Conservation (phyloP, 2,797 vertebrate genomes). For the Cheirogaleus major region DNA sequence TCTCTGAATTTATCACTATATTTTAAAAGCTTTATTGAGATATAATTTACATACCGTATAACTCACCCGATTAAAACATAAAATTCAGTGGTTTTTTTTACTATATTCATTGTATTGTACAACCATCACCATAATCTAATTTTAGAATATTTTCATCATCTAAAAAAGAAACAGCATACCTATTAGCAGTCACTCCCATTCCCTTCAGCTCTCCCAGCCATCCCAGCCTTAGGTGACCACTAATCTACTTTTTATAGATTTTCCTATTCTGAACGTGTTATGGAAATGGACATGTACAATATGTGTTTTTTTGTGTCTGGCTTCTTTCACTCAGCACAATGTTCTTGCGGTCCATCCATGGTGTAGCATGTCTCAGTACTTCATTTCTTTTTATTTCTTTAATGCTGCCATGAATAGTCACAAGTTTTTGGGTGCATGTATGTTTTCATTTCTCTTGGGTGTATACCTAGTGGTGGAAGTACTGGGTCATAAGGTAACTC, state of each 20-base stretch:
- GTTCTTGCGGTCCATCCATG: background rate
- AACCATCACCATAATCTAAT: conserved; percentile 25
- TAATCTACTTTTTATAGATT: conserved; percentile 8
- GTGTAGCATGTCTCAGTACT: background rate
- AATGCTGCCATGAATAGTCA: background rate
- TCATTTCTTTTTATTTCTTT: background rate
- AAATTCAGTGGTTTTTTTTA: conserved; percentile 15
- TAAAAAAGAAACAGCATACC: background rate
- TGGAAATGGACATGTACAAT: background rate
- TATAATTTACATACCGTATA: background rate
- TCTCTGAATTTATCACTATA: background rate
- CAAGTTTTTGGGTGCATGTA: background rate
- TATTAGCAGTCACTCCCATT: background rate
- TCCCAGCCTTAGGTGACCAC: background rate
- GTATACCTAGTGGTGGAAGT: background rate
- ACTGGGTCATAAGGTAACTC: background rate
- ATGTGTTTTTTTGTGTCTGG: background rate
- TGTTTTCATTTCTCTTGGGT: background rate
- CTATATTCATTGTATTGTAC: background rate
- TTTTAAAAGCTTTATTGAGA: conserved; percentile 1
- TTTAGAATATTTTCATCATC: conserved; percentile 11
- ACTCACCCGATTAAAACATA: background rate
- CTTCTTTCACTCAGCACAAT: conserved; percentile 21
- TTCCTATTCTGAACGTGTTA: background rate
- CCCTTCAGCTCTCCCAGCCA: background rate